Evolutionary conservation across 2,888 invertebrate species (phyloP), one percentile per base, ranked within the genome.

Genomic region (Drosophila fulvimacula): DNA sequence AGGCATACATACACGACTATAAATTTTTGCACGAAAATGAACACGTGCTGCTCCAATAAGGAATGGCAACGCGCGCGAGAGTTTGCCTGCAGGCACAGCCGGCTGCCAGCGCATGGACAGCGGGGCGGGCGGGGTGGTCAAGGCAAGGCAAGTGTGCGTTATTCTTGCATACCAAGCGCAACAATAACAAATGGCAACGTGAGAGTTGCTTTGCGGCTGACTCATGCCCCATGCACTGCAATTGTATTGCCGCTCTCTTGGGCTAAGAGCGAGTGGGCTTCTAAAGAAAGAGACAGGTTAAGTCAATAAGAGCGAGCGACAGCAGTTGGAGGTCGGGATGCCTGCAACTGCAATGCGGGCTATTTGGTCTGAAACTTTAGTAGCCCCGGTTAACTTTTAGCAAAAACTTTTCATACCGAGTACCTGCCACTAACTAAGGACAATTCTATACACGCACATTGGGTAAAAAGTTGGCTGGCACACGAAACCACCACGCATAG

Each of bases 351-450:
- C 30, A 41, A 17, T 41, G 30, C 55, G 41, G 19, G 30, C 39
- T 41, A 39, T 39, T 55, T 30, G 74, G 69, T 49, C 51, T 53
- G 69, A 76, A 88, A 86, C 73, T 88, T 88, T 84, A 84, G 83
- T 88, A 76, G 89, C 84, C 81, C 62, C 73, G 73, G 69, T 87
- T 84, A 84, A 84, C 83, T 84, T 84, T 89, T 68, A 82, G 79
- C 85, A 84, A 64, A 86, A 89, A 89, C 89, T 85, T 89, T 87
- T 82, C 80, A 80, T 82, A 78, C 73, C 73, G 85, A 87, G 73
- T 87, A 89, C 82, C 88, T 84, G 88, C 85, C 87, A 87, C 85
- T 89, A 85, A 85, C 85, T 85, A 89, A 89, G 78, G 72, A 78
- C 67, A 66, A 17, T 56, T 56, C 34, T 46, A 63, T 61, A 62